Evolutionary conservation across 2,797 vertebrate genomes (phyloP), one percentile per base, ranked within the genome.

Genomic region (Arrhamphus sclerolepis): DNA sequence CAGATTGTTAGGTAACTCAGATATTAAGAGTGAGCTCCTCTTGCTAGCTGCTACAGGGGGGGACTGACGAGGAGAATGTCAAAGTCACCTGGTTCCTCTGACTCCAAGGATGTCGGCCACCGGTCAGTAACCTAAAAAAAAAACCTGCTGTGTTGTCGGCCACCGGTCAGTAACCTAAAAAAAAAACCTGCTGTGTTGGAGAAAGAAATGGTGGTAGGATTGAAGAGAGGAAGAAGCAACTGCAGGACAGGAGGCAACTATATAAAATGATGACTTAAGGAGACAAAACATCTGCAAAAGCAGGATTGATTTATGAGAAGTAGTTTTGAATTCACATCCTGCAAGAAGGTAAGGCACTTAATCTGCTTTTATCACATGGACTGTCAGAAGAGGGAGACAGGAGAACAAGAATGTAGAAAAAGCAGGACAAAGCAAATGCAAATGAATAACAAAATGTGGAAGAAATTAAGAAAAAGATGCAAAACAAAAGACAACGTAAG

Each of bases 71-170:
- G 65, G 75, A 70, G 39, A 31, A 84, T 77, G 71, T 75, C 75
- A 53, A 81, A 73, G 73, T 62, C 73, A 57, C 54, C 65, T 41
- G 70, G 28, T 54, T 66, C 63, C 42, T 74, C 66, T 24, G 74
- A 77, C n/a, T 51, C 47, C 3, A 64, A 57, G 59, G 72, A 85
- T 39, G 10, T 29, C 20, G 29, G 53, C 21, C 20, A 56, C 20
- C 58, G 68, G 77, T 84, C 72, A 80, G 83, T 80, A 70, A 31
- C 7, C 29, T 61, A 6, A 56, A 16, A 55, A 38, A 46, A 39
- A n/a, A 63, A 19, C n/a, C 38, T 38, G 22, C 41, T 52, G 50
- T n/a, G n/a, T n/a, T 39, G 10, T 29, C 20, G 29, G 53, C 21
- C 20, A 56, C 20, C 58, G 68, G 77, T 84, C 72, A 80, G 83